A percentile compares a stretch with the other conserved stretches of the same genome.
These are phyloP conservation scores for Yponomeuta plumbellus DNA, from an alignment of 2,888 invertebrate genomes.

Conservation along the genomic window DNA sequence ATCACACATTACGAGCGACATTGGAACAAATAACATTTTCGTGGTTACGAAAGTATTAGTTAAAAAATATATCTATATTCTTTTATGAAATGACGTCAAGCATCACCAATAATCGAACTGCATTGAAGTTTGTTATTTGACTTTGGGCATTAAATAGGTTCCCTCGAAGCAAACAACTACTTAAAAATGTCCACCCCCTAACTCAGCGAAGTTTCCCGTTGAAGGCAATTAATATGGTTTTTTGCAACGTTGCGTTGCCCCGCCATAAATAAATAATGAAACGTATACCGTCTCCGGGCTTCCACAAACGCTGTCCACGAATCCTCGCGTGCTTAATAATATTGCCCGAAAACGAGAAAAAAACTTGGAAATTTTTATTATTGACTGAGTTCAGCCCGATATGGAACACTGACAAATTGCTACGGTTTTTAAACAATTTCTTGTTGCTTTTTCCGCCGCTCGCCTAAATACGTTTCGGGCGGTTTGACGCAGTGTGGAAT, in stretches of 20 bases:
- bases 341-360: constrained; percentile 63
- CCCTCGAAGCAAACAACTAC: neutral
- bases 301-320: constrained; percentile 41
- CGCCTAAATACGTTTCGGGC: constrained; percentile 32
- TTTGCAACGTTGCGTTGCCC: constrained; percentile 50
- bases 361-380: constrained; percentile 58
- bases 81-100: too few relatives aligned
- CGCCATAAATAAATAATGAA: constrained; percentile 58
- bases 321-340: constrained; percentile 67
- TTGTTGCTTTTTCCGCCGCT: constrained; percentile 34
- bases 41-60: too few relatives aligned
- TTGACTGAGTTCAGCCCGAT: constrained; percentile 63
- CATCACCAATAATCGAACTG: too few relatives aligned
- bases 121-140: too few relatives aligned
- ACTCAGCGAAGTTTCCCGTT: constrained; percentile 31
- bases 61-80: too few relatives aligned
- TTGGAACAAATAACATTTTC: too few relatives aligned
- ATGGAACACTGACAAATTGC: constrained; percentile 68
- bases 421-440: constrained; percentile 54
- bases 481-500: constrained; percentile 36
- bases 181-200: neutral
- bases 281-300: constrained; percentile 48
- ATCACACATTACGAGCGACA: too few relatives aligned
- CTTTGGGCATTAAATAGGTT: too few relatives aligned
- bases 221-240: constrained; percentile 54